Evolutionary conservation across 2,888 invertebrate species (phyloP), one percentile per base, ranked within the genome.

Genomic region (Seira musarum): DNA sequence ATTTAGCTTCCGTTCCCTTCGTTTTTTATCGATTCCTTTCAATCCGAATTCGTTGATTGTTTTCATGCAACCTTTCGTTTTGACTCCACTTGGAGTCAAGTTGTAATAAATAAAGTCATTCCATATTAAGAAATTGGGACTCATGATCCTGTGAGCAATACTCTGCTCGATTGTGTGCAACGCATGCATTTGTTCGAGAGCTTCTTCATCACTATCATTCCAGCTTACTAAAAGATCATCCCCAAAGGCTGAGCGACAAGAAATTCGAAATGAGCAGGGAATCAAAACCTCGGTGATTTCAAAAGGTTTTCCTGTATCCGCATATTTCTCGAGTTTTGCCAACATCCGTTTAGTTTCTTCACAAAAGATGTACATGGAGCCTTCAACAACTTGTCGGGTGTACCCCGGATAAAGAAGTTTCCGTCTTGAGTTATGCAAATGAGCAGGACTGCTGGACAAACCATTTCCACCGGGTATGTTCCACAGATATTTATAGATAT

Each of bases 71-170:
- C 19, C 21, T 0, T 21, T 19, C 13, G 35, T 17, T 10, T 57
- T 1, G 1, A 22, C 25, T 2, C 76, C 76, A 13, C 19, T 69
- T 15, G n/a, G 6, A n/a, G 69, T 77, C 8, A 77, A 57, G 35
- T 64, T 67, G 25, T 61, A 70, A 65, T 77, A 77, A 15, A 77
- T 53, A 24, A 77, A 70, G 40, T 77, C 76, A 40, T 70, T 77
- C 2, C 69, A 49, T 0, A 64, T 21, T 65, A 65, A 77, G 17
- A 77, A 57, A 22, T 65, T 70, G 1, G 77, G 77, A 22, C 70
- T 70, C 57, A 65, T 40, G 6, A 77, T 8, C 24, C 77, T 22
- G 13, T 24, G 1, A 0, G 71, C 40, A 24, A 70, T 64, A 1
- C 64, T 71, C 13, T 53, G 57, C 15, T 65, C 65, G 6, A 77